Base-by-base conservation (phyloP, 2,888 invertebrate species). In the Sarcophaga subvicina region DNA sequence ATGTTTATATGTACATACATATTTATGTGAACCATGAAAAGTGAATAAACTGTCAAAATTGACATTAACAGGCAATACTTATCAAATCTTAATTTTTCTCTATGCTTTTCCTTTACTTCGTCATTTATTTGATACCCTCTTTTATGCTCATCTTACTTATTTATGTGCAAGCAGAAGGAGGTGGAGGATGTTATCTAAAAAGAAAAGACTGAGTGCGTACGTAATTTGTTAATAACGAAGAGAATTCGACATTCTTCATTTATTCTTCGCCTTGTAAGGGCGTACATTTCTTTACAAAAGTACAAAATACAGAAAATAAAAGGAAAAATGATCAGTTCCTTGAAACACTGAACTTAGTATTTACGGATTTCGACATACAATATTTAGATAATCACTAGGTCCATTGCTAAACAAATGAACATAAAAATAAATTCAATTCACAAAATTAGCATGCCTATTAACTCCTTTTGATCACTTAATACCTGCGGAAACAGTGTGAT, bases 31-130 rank as follows among this genome's bases (percentile, higher is more conserved):
- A 80, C 76, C 84, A 82, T 78, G 73, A 83, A 49, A 83, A 83
- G 77, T 64, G 80, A 70, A 59, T 66, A 81, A 77, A 84, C 81
- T 86, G 86, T 83, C 85, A 83, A 81, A 80, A 73, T 79, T 85
- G 84, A 85, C 76, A 81, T 69, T 71, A 63, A 59, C 73, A 67
- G 83, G 66, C 78, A 81, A 83, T 71, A 79, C 77, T 83, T 85
- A 71, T 66, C n/a, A 86, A 83, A 77, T 72, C 71, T 22, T 37
- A 83, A 72, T 66, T 73, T 73, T 49, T 49, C 22, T 47, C 20
- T 70, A 0, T 49, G n/a, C 67, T 25, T 66, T 49, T 54, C 14
- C 20, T 64, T n/a, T 25, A 37, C 27, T 37, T 45, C 45, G 60
- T 45, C 69, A 8, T n/a, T 54, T 14, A 20, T 62, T 62, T 20